These are phyloP conservation scores for Eriosoma lanigerum DNA, from an alignment of 1,140 invertebrate species.

Conservation along the genomic window DNA sequence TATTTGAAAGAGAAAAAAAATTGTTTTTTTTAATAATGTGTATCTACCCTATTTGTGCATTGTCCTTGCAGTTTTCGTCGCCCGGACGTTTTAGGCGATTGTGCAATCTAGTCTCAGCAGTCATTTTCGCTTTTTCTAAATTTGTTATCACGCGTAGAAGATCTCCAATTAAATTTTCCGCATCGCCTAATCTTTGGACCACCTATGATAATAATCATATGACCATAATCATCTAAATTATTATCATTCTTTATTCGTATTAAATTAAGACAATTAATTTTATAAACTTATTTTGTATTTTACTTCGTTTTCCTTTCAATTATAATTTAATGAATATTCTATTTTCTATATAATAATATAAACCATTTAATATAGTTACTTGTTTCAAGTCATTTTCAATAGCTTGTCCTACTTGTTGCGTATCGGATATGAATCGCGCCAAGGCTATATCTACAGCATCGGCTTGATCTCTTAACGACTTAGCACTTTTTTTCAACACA, in stretches of 20 bases:
- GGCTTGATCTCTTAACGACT: slow-evolving; percentile 72
- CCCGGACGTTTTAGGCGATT: slow-evolving; percentile 68
- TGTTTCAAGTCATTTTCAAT: slow-evolving; percentile 69
- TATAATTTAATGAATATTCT: too few relatives aligned
- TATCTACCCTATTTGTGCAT: slow-evolving; percentile 65
- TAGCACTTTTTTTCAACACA: slow-evolving; percentile 66
- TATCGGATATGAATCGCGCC: slow-evolving; percentile 64
- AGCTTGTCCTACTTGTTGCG: slow-evolving; percentile 66
- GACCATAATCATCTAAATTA: too few relatives aligned
- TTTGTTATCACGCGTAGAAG: slow-evolving; percentile 65
- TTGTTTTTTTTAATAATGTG: background rate
- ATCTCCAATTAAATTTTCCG: slow-evolving; percentile 68
- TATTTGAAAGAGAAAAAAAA: too few relatives aligned
- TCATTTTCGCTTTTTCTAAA: slow-evolving; percentile 72
- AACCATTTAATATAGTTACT: slow-evolving; percentile 57
- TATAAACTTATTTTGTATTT: too few relatives aligned
- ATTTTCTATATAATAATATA: too few relatives aligned
- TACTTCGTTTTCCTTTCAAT: background rate
- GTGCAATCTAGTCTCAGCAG: slow-evolving; percentile 75
- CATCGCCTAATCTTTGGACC: slow-evolving; percentile 68
- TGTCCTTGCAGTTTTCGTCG: slow-evolving; percentile 73
- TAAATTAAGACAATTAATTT: too few relatives aligned
- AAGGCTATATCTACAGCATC: slow-evolving; percentile 71
- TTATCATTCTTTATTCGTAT: too few relatives aligned
- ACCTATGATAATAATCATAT: too few relatives aligned